These are phyloP conservation scores for Orthosia gothica DNA, from an alignment of 2,888 invertebrate species.

Conservation along the genomic window DNA sequence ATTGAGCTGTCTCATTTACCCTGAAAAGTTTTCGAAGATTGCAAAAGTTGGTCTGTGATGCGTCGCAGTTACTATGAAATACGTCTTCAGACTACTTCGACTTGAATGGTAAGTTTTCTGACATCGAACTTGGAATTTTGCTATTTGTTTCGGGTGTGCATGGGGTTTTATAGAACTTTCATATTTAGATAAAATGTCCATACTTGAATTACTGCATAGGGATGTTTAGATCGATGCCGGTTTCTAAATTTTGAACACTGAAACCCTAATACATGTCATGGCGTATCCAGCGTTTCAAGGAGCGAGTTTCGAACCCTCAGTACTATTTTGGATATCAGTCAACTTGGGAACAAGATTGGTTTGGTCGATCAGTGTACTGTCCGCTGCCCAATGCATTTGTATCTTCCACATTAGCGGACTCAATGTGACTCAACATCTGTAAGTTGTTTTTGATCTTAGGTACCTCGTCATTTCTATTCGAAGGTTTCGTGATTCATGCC, in stretches of 20 bases:
- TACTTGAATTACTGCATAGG: conserved; percentile 63
- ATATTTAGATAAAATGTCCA: conserved; percentile 48
- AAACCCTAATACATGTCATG: conserved; percentile 58
- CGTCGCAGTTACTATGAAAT: conserved; percentile 65
- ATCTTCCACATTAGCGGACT: conserved; percentile 40
- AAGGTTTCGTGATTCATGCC: conserved; percentile 50
- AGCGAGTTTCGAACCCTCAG: conserved; percentile 42
- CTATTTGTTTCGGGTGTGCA: conserved; percentile 78
- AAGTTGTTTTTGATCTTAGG: conserved; percentile 54
- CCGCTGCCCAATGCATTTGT: conserved; percentile 47
- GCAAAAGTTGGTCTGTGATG: conserved; percentile 70
- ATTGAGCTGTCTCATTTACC: conserved; percentile 69
- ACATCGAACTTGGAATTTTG: conserved; percentile 75
- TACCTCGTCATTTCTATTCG: conserved; percentile 50
- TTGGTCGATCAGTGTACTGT: conserved; percentile 64
- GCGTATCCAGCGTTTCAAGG: conserved; percentile 60
- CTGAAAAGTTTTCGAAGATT: conserved; percentile 75
- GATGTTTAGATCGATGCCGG: conserved; percentile 67
- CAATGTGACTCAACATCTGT: conserved; percentile 33
- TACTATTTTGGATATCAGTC: conserved; percentile 47
- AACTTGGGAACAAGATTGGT: conserved; percentile 67
- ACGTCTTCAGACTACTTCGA: conserved; percentile 66
- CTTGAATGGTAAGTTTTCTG: conserved; percentile 79
- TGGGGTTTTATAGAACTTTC: conserved; percentile 73
- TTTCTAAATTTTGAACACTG: conserved; percentile 62